Conservation (phyloP, 2,888 invertebrate species). For the Nineta flava region DNA sequence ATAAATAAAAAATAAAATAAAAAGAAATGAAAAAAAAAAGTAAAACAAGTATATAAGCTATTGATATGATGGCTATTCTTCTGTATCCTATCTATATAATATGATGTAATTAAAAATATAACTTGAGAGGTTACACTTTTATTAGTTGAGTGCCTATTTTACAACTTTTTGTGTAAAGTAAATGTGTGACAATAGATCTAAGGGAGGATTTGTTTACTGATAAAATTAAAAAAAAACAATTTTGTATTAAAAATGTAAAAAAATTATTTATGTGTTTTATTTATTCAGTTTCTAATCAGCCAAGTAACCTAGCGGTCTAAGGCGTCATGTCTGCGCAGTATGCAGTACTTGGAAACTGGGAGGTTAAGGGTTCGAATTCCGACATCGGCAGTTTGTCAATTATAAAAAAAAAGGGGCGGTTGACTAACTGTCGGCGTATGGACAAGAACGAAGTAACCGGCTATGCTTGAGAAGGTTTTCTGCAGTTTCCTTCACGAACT, state of each 20-base stretch:
- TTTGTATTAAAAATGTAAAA: constrained; percentile 5
- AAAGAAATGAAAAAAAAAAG: background rate
- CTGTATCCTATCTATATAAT: constrained; percentile 5
- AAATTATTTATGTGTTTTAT: too few species aligned
- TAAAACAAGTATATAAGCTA: background rate
- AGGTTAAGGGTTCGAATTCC: too few species aligned
- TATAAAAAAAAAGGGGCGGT: too few species aligned
- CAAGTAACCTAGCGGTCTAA: too few species aligned
- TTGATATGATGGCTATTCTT: background rate
- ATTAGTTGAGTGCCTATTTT: constrained; percentile 8
- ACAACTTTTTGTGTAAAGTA: constrained; percentile 5
- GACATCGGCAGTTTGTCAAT: too few species aligned
- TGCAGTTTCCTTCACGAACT: too few species aligned
- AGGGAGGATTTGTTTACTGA: constrained; percentile 5
- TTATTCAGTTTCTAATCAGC: too few species aligned
- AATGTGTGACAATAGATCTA: constrained; percentile 7
- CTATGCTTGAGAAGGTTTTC: too few species aligned
- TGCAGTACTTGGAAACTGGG: too few species aligned
- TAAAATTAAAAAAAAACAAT: background rate
- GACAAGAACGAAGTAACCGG: too few species aligned
- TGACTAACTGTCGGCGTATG: too few species aligned
- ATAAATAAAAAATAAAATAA: background rate
- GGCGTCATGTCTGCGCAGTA: too few species aligned
- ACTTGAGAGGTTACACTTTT: background rate
- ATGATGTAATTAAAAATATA: background rate